phyloP scores from a whole-genome alignment of 2,888 invertebrate species.

The Parapristionchus giblindavisi region DNA sequence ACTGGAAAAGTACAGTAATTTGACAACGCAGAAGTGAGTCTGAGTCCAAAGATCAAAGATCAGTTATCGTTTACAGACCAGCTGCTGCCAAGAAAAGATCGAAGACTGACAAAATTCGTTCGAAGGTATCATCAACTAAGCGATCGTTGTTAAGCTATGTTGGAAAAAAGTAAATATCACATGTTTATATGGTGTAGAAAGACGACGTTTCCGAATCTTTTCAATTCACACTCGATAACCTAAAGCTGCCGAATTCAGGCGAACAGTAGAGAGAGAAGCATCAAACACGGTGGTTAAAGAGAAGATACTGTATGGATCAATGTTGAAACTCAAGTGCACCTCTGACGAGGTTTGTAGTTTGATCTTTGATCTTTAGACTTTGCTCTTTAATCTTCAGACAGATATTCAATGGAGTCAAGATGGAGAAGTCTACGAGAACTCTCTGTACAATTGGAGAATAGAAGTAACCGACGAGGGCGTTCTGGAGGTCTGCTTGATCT shows the following conservation, averaged over 20 bases:
- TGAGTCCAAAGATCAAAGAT: slow-evolving; percentile 5
- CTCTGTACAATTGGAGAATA: slow-evolving; percentile 15
- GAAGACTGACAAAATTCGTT: slow-evolving; percentile 10
- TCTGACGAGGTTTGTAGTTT: too few relatives aligned
- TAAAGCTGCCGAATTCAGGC: too few relatives aligned
- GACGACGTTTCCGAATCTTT: too few relatives aligned
- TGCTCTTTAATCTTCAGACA: too few relatives aligned
- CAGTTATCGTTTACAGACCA: not conserved
- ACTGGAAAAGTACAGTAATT: not conserved
- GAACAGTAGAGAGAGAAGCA: too few relatives aligned
- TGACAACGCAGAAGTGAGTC: not conserved
- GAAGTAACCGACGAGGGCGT: slow-evolving; percentile 23
- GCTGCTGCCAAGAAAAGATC: not conserved
- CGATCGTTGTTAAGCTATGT: not conserved
- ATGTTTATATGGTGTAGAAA: too few relatives aligned
- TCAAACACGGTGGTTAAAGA: too few relatives aligned
- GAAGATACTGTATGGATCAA: slow-evolving; percentile 16
- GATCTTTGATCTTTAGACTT: too few relatives aligned
- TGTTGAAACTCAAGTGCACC: slow-evolving; percentile 17
- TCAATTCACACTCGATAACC: too few relatives aligned
- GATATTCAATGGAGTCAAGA: slow-evolving; percentile 7
- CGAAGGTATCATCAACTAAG: slow-evolving; percentile 19
- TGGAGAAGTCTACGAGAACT: not conserved
- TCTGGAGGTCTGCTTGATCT: slow-evolving; percentile 13
- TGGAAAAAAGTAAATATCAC: slow-evolving; percentile 18